phyloP scores from a whole-genome alignment of 1,140 invertebrate genomes.

The Trachelipus rathkii region DNA sequence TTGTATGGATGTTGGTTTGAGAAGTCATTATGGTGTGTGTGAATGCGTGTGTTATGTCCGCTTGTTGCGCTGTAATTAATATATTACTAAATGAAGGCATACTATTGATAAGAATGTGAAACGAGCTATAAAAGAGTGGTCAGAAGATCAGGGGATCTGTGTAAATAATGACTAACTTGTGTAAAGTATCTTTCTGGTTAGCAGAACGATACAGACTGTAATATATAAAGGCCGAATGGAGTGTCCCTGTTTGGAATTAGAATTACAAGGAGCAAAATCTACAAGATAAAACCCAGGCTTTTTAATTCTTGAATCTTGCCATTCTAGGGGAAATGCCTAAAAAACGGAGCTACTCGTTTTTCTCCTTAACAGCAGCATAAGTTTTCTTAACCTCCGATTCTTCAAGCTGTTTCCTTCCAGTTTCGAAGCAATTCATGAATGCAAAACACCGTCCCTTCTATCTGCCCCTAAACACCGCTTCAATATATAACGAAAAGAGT shows the following conservation, averaged over 20 bases:
- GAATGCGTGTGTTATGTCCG: too few relatives aligned
- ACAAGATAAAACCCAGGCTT: not conserved
- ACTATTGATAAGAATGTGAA: too few relatives aligned
- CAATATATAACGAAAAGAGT: constrained; percentile 8
- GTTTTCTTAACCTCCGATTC: not conserved
- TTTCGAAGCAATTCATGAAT: constrained; percentile 10
- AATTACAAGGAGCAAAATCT: not conserved
- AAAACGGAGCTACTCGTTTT: constrained; percentile 8
- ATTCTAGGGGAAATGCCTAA: not conserved
- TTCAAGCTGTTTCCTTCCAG: constrained; percentile 11
- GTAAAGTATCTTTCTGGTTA: too few relatives aligned
- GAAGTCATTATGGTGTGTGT: too few relatives aligned
- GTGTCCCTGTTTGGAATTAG: not conserved
- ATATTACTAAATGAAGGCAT: too few relatives aligned
- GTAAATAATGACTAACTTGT: too few relatives aligned
- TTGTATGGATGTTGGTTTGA: too few relatives aligned
- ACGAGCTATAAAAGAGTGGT: too few relatives aligned
- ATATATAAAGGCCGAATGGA: too few relatives aligned
- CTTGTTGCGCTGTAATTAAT: too few relatives aligned
- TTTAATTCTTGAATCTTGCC: constrained; percentile 2
- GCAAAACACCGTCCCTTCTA: constrained; percentile 11
- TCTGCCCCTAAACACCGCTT: constrained; percentile 7
- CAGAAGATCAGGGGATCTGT: too few relatives aligned
- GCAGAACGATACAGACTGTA: too few relatives aligned
- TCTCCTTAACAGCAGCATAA: constrained; percentile 12